phyloP scores from a whole-genome alignment of 2,113 vertebrate genomes.

The Oreocharis arfaki region DNA sequence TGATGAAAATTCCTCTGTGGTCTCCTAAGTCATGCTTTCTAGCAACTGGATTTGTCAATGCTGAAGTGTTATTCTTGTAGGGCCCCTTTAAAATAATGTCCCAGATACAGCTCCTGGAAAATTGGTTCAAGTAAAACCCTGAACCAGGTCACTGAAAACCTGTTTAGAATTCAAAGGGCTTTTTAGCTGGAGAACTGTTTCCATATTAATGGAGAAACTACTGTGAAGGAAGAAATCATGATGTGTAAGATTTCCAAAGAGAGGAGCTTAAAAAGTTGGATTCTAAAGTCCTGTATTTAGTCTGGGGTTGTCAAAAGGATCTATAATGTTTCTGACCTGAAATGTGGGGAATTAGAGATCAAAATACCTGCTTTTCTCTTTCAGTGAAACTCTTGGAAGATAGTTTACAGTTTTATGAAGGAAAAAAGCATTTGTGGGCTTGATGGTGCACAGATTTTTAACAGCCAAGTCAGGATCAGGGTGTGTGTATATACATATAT shows the following conservation, averaged over 20 bases:
- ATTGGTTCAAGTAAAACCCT: slow-evolving; percentile 27
- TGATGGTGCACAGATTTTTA: background rate
- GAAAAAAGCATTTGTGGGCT: background rate
- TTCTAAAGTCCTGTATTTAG: slow-evolving; percentile 1
- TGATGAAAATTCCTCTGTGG: background rate
- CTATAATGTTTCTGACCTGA: background rate
- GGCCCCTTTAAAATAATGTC: slow-evolving; percentile 46
- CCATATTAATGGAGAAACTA: slow-evolving; percentile 35
- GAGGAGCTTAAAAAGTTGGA: background rate
- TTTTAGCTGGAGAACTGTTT: slow-evolving; percentile 40
- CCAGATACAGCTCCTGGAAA: slow-evolving; percentile 40
- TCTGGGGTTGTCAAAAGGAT: background rate
- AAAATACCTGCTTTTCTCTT: background rate
- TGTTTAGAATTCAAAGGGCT: slow-evolving; percentile 46
- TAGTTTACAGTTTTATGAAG: background rate
- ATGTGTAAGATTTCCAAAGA: slow-evolving; percentile 23
- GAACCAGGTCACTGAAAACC: slow-evolving; percentile 46
- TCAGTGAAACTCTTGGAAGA: background rate
- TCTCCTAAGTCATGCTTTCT: background rate
- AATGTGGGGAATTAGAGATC: background rate
- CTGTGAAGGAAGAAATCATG: slow-evolving; percentile 6
- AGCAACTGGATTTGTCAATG: background rate
- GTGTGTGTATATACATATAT: background rate
- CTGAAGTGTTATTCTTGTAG: background rate
- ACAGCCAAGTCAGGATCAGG: background rate